Evolutionary conservation across 2,113 vertebrate species (phyloP).

Genomic region (Silurus asotus): DNA sequence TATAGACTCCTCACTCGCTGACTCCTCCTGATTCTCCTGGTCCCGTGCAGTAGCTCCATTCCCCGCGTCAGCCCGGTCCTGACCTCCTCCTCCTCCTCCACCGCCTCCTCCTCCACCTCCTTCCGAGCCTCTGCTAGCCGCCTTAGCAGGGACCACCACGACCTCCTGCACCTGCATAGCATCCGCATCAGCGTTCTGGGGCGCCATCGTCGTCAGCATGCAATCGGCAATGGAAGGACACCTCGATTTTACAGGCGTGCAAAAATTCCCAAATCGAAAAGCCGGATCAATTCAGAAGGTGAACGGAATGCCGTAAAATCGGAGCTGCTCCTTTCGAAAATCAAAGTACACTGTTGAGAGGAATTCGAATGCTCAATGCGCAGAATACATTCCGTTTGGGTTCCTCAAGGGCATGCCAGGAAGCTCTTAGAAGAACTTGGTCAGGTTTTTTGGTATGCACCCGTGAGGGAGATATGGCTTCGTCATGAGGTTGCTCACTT

Average conservation of each 20-base stretch:
- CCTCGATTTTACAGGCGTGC: slow-evolving; percentile 14
- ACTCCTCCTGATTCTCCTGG: slow-evolving; percentile 77
- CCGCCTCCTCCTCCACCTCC: slow-evolving; percentile 43
- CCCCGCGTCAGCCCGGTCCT: slow-evolving; percentile 6
- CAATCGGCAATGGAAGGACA: slow-evolving; percentile 58
- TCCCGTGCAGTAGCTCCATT: slow-evolving; percentile 48
- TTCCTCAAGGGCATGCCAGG: neutral
- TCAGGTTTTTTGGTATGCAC: slow-evolving; percentile 48
- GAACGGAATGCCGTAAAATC: slow-evolving; percentile 5
- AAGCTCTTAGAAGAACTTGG: neutral
- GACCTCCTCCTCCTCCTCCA: slow-evolving; percentile 48
- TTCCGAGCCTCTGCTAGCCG: slow-evolving; percentile 47
- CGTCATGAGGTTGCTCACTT: slow-evolving; percentile 47
- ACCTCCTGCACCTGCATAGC: slow-evolving; percentile 87
- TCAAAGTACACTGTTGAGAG: neutral
- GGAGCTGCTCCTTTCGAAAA: slow-evolving; percentile 29
- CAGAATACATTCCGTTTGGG: slow-evolving; percentile 63
- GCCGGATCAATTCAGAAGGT: neutral
- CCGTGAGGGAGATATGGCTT: slow-evolving; percentile 37
- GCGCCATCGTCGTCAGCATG: slow-evolving; percentile 92
- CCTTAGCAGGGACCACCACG: slow-evolving; percentile 74
- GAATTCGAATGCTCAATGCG: slow-evolving; percentile 32
- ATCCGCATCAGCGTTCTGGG: slow-evolving; percentile 92
- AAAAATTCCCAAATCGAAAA: neutral
- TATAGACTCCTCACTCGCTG: slow-evolving; percentile 83